phyloP scores from a whole-genome alignment of 1,140 invertebrate species.

The Cataglyphis hispanica region DNA sequence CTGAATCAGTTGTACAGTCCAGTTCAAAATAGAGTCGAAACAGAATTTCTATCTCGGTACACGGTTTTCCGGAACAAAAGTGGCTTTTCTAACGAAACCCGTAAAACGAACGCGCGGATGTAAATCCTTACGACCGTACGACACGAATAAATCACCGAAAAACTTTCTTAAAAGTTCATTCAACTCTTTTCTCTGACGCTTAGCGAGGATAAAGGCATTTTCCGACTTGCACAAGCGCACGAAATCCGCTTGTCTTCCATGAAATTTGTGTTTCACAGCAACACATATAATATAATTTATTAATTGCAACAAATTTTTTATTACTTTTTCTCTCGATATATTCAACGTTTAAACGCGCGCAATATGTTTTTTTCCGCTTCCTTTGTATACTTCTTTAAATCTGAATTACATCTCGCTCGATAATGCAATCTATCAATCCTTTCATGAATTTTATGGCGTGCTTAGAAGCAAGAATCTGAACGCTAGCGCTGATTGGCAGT shows the following conservation, averaged over 20 bases:
- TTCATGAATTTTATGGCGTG: constrained; percentile 41
- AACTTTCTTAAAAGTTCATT: constrained; percentile 51
- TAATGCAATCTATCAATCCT: constrained; percentile 22
- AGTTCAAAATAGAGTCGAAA: constrained; percentile 18
- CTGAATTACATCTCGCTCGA: neutral
- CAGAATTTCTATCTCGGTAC: constrained; percentile 47
- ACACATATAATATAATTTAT: neutral
- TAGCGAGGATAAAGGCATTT: constrained; percentile 38
- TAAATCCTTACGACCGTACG: constrained; percentile 44
- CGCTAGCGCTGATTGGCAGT: constrained; percentile 68
- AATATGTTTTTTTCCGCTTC: neutral
- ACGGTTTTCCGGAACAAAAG: constrained; percentile 30
- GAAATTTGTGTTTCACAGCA: constrained; percentile 4
- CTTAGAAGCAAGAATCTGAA: constrained; percentile 52
- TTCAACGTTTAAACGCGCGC: neutral
- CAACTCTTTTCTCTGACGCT: constrained; percentile 14
- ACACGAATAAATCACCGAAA: constrained; percentile 60
- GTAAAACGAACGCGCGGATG: constrained; percentile 50
- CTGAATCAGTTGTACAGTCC: neutral
- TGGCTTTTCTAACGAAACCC: constrained; percentile 29
- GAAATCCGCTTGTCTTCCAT: constrained; percentile 10
- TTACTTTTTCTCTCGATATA: neutral
- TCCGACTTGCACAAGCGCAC: constrained; percentile 4
- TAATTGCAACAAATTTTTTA: neutral
- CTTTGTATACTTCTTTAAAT: neutral